A percentile compares a stretch with the other conserved stretches of the same genome.
phyloP scores from a whole-genome alignment of 2,113 vertebrate genomes.

The Hippocampus abdominalis region DNA sequence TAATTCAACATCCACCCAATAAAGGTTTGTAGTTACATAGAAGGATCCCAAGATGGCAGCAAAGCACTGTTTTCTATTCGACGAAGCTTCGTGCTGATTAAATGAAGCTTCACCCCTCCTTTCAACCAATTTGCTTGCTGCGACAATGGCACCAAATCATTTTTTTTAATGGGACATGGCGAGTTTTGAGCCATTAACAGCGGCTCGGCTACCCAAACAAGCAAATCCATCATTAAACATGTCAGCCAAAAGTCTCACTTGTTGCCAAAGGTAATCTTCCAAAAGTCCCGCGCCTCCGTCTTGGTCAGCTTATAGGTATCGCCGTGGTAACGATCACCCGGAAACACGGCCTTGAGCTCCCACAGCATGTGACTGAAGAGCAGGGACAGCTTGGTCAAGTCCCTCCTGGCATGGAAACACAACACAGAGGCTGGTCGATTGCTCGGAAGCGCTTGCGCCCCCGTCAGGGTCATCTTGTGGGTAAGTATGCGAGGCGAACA shows the following conservation, averaged over 20 bases:
- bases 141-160: background rate
- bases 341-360: conserved; percentile 78
- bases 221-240: background rate
- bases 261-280: conserved; percentile 72
- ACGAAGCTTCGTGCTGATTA: background rate
- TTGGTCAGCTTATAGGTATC: conserved; percentile 71
- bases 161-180: background rate
- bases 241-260: conserved; percentile 61
- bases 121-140: background rate
- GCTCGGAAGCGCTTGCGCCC: background rate
- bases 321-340: conserved; percentile 73
- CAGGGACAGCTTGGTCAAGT: conserved; percentile 81
- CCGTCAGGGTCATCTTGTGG: background rate
- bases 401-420: conserved; percentile 64
- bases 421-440: background rate
- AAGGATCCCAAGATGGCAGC: no score
- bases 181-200: no score
- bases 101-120: background rate
- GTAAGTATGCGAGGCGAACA: no score
- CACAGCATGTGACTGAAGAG: conserved; percentile 85
- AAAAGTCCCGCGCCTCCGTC: conserved; percentile 75
- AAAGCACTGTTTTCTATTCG: background rate
- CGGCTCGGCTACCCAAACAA: background rate
- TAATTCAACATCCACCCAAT: no score
- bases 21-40: no score